Evolutionary conservation across 2,113 vertebrate genomes (phyloP).

Genomic region (Zosterops hypoxanthus): DNA sequence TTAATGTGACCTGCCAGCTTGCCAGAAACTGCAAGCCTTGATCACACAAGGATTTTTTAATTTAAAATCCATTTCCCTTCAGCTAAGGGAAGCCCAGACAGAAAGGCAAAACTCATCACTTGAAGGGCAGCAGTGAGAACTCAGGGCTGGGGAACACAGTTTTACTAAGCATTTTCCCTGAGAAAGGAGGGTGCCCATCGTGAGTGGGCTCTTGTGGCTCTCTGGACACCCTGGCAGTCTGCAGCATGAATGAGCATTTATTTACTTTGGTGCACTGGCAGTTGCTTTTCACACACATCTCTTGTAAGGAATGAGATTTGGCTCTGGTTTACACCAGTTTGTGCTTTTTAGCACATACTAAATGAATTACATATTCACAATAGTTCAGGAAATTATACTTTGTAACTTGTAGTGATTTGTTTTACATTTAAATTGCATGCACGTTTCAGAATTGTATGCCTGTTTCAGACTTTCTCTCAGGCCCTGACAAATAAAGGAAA

Average conservation of each 20-base stretch:
- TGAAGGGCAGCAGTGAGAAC: not conserved
- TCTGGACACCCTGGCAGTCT: not conserved
- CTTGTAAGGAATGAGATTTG: not conserved
- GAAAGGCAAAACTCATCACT: not conserved
- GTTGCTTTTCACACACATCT: not conserved
- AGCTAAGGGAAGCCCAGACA: not conserved
- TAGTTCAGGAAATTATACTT: not conserved
- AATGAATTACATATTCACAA: not conserved
- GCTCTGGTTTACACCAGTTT: not conserved
- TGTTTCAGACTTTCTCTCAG: not conserved
- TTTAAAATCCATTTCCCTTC: not conserved
- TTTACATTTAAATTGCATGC: not conserved
- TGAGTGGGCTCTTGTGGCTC: slow-evolving; percentile 6
- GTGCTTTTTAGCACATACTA: not conserved
- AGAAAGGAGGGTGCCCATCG: slow-evolving; percentile 7
- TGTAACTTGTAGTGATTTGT: not conserved
- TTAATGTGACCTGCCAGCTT: slow-evolving; percentile 13
- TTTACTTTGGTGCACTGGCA: not conserved
- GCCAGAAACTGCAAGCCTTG: not conserved
- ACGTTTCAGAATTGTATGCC: not conserved
- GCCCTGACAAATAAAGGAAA: not conserved
- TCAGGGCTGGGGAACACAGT: not conserved
- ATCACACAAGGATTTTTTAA: not conserved
- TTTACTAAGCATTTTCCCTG: not conserved
- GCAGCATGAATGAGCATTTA: slow-evolving; percentile 36